Conservation (phyloP, 2,888 invertebrate genomes). For the Ophion slaviceki region DNA sequence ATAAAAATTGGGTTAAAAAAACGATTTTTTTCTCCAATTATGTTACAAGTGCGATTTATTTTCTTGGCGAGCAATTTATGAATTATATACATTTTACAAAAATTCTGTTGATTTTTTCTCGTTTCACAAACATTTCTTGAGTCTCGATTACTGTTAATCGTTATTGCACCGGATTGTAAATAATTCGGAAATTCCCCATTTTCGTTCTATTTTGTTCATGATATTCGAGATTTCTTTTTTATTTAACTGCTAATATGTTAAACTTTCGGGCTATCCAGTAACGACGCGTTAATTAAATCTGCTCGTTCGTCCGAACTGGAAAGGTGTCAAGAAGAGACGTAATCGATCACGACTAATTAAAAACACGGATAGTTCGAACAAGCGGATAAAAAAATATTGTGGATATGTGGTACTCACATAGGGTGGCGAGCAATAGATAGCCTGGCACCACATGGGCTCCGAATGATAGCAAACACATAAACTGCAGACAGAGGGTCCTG, state of each 20-base stretch:
- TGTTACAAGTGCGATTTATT: too few species aligned
- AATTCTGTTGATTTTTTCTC: neutral
- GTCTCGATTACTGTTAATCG: neutral
- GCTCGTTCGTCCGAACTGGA: neutral
- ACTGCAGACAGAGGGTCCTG: slow-evolving; percentile 93
- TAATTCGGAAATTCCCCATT: neutral
- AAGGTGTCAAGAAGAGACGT: neutral
- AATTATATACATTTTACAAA: neutral
- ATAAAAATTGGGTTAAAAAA: too few species aligned
- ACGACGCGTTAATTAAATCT: neutral
- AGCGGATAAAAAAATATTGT: neutral
- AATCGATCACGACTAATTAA: neutral
- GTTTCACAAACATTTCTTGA: neutral
- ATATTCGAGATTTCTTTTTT: neutral
- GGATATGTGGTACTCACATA: slow-evolving; percentile 88
- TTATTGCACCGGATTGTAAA: neutral
- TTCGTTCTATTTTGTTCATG: neutral
- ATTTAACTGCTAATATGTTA: neutral
- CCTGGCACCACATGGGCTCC: slow-evolving; percentile 94
- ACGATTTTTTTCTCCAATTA: too few species aligned
- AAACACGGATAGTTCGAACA: neutral
- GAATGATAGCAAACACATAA: slow-evolving; percentile 94
- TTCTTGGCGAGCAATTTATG: too few species aligned
- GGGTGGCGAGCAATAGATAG: slow-evolving; percentile 94
- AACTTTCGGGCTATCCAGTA: neutral